phyloP scores from a whole-genome alignment of 2,888 invertebrate species.

The Athalia circularis region DNA sequence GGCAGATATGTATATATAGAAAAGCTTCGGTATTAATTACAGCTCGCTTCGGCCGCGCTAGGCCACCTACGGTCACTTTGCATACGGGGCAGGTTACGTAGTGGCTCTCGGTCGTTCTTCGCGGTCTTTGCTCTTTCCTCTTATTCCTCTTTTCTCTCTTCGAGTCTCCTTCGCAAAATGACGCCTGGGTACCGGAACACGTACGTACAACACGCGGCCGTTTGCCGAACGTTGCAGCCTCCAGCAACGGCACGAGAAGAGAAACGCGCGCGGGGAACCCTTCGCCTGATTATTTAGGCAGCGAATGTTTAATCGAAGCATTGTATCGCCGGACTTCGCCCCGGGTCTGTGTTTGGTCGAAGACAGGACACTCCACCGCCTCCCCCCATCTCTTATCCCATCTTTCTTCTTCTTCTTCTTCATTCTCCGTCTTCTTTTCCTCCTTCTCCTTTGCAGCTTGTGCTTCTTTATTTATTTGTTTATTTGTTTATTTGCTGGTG shows the following conservation, averaged over 20 bases:
- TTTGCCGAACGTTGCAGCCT: conserved; percentile 48
- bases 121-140: conserved; percentile 40
- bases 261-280: conserved; percentile 51
- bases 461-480: conserved; percentile 60
- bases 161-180: conserved; percentile 38
- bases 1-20: conserved; percentile 55
- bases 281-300: conserved; percentile 72
- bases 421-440: conserved; percentile 8
- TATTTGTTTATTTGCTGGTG: conserved; percentile 72
- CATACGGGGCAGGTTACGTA: conserved; percentile 60
- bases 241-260: conserved; percentile 55
- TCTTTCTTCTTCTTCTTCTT: conserved; percentile 40
- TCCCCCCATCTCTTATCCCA: conserved; percentile 46
- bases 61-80: conserved; percentile 69
- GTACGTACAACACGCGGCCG: not conserved
- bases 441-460: conserved; percentile 46
- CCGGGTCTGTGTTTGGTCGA: conserved; percentile 46
- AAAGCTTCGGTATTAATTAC: conserved; percentile 64
- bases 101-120: conserved; percentile 50
- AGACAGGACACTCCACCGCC: conserved; percentile 42
- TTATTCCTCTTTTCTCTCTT: conserved; percentile 17
- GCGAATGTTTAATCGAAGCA: conserved; percentile 73
- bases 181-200: conserved; percentile 30
- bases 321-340: conserved; percentile 66
- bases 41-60: conserved; percentile 60